These are phyloP conservation scores for Agrotis segetum DNA, from an alignment of 2,888 invertebrate species.

Conservation along the genomic window DNA sequence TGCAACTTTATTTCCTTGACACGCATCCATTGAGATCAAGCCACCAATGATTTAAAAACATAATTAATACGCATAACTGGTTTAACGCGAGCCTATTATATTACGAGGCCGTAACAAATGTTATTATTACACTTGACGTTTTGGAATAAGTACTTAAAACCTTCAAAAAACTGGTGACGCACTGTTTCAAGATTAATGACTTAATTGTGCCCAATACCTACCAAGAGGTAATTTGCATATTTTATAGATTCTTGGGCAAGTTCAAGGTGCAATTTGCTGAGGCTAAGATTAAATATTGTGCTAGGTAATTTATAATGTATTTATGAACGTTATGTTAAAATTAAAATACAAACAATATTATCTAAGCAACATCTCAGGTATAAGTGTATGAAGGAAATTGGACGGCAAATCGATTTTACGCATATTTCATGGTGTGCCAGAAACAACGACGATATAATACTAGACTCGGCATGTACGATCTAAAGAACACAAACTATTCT, in stretches of 20 bases:
- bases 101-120: slow-evolving; percentile 13
- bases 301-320: background rate
- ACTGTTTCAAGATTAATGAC: background rate
- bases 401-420: slow-evolving; percentile 8
- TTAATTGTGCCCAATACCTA: background rate
- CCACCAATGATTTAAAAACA: slow-evolving; percentile 1
- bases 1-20: slow-evolving; percentile 24
- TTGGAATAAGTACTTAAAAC: background rate
- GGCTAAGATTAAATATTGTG: slow-evolving; percentile 1
- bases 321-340: background rate
- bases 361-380: background rate
- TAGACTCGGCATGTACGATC: too few relatives aligned
- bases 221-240: background rate
- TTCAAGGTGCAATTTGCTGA: background rate
- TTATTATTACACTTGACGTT: background rate
- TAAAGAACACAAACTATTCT: too few relatives aligned
- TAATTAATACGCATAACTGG: slow-evolving; percentile 30
- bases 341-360: background rate
- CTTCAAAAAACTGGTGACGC: background rate
- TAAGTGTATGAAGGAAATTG: background rate
- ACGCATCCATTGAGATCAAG: slow-evolving; percentile 9
- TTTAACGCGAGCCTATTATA: background rate
- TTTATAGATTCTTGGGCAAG: slow-evolving; percentile 16
- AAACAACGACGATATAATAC: too few relatives aligned
- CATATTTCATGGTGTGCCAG: background rate